phyloP scores from a whole-genome alignment of 2,888 invertebrate genomes.

The Nyleta sp. region DNA sequence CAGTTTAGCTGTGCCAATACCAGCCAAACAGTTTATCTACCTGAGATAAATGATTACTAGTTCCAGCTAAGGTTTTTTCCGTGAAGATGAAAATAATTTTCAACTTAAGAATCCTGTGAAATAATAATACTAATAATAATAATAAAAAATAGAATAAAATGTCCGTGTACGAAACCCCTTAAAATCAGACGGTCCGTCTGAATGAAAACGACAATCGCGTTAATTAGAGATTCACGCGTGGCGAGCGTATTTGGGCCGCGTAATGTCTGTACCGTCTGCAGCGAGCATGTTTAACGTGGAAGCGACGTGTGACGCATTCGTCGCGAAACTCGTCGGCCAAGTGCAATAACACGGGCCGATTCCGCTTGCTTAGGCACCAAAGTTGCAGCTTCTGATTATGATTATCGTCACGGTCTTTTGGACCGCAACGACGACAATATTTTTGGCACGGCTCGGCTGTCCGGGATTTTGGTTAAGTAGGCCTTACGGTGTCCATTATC shows the following conservation, averaged over 20 bases:
- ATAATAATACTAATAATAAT: too few species aligned
- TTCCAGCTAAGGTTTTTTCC: too few species aligned
- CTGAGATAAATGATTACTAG: too few species aligned
- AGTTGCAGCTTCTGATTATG: slow-evolving; percentile 60
- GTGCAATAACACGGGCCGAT: slow-evolving; percentile 52
- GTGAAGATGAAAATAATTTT: too few species aligned
- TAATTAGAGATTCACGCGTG: too few species aligned
- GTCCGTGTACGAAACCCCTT: too few species aligned
- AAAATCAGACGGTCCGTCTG: too few species aligned
- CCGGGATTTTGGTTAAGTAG: slow-evolving; percentile 64
- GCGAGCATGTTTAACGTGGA: slow-evolving; percentile 33
- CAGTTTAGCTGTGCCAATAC: too few species aligned
- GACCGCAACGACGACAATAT: slow-evolving; percentile 44
- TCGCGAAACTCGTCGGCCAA: slow-evolving; percentile 49
- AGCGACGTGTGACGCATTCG: slow-evolving; percentile 17
- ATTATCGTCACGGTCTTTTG: slow-evolving; percentile 62
- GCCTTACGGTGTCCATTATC: slow-evolving; percentile 65
- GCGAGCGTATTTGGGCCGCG: neutral
- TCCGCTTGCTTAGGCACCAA: slow-evolving; percentile 49
- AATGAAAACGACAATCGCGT: slow-evolving; percentile 8
- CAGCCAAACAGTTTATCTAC: too few species aligned
- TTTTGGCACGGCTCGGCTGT: slow-evolving; percentile 60
- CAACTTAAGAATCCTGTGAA: too few species aligned
- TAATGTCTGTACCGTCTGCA: slow-evolving; percentile 30
- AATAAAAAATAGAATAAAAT: too few species aligned